phyloP scores from a whole-genome alignment of 2,888 invertebrate genomes.

The Acrocyrtus sp. region DNA sequence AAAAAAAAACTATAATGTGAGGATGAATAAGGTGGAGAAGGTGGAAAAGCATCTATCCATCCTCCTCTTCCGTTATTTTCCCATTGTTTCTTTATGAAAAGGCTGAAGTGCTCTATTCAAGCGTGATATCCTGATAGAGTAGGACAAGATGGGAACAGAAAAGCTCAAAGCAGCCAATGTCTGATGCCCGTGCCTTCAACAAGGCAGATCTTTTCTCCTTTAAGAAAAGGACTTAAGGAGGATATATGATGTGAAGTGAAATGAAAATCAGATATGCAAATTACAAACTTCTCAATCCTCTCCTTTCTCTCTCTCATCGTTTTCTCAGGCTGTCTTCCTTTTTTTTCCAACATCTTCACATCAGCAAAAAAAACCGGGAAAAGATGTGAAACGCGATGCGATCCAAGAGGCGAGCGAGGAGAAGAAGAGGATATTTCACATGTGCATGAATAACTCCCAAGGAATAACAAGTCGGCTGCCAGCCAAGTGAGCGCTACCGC shows the following conservation, averaged over 20 bases:
- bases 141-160: neutral
- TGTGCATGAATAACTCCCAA: no score
- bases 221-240: conserved; percentile 9
- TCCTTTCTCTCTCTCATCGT: no score
- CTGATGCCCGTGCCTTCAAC: neutral
- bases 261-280: conserved; percentile 53
- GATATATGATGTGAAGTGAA: conserved; percentile 19
- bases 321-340: no score
- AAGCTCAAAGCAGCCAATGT: neutral
- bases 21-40: no score
- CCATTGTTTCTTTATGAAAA: neutral
- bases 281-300: conserved; percentile 29
- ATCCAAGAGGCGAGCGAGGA: no score
- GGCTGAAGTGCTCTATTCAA: neutral
- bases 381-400: no score
- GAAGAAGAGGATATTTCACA: no score
- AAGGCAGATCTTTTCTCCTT: conserved; percentile 1
- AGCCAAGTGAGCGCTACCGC: no score
- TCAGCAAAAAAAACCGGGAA: neutral
- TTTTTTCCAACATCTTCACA: no score
- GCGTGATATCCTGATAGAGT: neutral
- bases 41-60: neutral
- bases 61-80: neutral
- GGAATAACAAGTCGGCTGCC: no score
- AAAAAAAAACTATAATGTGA: no score